Evolutionary conservation across 2,797 vertebrate species (phyloP), one percentile per base, ranked within the genome.

Genomic region (Hybognathus amarus): DNA sequence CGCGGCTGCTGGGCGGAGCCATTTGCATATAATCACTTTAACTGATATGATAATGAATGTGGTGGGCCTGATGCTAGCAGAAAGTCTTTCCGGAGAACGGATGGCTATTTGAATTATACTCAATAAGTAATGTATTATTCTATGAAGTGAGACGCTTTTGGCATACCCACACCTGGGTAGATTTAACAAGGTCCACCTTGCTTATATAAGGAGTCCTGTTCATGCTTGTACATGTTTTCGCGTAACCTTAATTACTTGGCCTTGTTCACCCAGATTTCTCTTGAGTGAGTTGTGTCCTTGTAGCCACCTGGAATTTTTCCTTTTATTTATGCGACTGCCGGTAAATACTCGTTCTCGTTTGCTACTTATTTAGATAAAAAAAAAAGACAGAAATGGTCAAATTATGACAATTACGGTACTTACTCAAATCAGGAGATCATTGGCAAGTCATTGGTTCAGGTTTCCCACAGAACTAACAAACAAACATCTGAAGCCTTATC

Each of bases 1-100:
- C 86, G 10, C 76, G 59, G 91, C 90, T 92, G 90, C 92, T 93
- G 88, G 92, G 91, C 89, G 91, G 91, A 93, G 91, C 89, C 90
- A 94, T 95, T 95, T 95, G 92, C 94, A 95, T 95, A 93, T 94
- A 94, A 95, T 95, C 86, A 90, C 89, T 92, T 94, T 94, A 95
- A 95, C 93, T 92, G 92, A 94, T 94, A 92, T 92, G 92, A 93
- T 95, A 94, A 95, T 94, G 92, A 94, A 94, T 92, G 92, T 85
- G 91, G 89, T 93, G 92, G 88, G 87, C 86, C 91, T 94, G 92
- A 94, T 92, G 92, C 92, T 93, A 92, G 94, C 92, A 76, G 90
- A 94, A 94, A 91, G 89, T 88, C 89, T 90, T 86, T 88, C 90
- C 40, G 88, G 87, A 92, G 94, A n/a, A 95, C 90, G 90, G 92